phyloP scores from a whole-genome alignment of 2,888 invertebrate species.

The Saturnia pavonia region DNA sequence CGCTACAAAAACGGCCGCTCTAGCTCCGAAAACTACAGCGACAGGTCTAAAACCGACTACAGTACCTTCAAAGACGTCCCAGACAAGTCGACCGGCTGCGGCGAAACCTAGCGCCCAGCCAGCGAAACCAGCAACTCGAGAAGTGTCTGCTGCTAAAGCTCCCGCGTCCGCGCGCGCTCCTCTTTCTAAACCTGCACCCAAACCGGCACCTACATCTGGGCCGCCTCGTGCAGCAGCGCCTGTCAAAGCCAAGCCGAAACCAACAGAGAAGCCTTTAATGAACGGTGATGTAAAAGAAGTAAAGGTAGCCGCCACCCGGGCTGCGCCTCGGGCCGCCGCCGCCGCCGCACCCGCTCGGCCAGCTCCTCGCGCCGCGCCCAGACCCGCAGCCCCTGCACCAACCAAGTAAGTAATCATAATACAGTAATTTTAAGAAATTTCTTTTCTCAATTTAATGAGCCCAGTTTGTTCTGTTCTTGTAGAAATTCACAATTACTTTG shows the following conservation, averaged over 20 bases:
- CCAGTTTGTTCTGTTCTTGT: background rate
- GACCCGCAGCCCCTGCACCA: constrained; percentile 12
- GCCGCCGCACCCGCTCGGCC: constrained; percentile 37
- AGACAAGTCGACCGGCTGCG: constrained; percentile 21
- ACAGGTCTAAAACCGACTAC: constrained; percentile 29
- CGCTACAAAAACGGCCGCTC: constrained; percentile 39
- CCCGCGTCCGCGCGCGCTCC: constrained; percentile 49
- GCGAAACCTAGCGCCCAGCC: constrained; percentile 17
- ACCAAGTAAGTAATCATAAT: constrained; percentile 42
- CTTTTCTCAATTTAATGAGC: background rate
- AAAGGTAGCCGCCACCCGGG: constrained; percentile 41
- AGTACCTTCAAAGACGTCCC: constrained; percentile 24
- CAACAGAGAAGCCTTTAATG: constrained; percentile 77
- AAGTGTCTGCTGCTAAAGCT: constrained; percentile 35
- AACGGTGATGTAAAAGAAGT: constrained; percentile 80
- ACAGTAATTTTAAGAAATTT: background rate
- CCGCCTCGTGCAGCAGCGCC: constrained; percentile 23
- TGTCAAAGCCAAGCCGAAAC: constrained; percentile 33
- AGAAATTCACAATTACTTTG: no score
- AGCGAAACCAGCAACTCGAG: constrained; percentile 14
- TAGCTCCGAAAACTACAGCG: constrained; percentile 30
- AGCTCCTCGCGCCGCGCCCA: constrained; percentile 32
- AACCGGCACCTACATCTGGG: constrained; percentile 33
- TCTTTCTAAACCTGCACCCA: constrained; percentile 28
- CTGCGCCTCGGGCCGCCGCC: constrained; percentile 39